These are phyloP conservation scores for Albula goreensis DNA, from an alignment of 2,113 vertebrate genomes.

Conservation along the genomic window DNA sequence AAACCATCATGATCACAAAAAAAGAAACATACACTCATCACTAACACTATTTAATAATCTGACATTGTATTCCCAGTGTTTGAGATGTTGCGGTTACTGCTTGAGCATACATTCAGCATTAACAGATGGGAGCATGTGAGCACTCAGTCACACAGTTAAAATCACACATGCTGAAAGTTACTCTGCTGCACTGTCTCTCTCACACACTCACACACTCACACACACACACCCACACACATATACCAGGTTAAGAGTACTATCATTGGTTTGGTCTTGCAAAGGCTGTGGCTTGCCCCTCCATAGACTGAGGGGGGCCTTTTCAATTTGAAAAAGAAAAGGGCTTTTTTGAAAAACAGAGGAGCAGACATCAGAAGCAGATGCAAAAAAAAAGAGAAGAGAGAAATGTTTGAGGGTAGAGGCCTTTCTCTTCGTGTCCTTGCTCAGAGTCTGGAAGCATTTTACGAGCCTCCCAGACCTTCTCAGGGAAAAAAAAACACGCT, in stretches of 20 bases:
- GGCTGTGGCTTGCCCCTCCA: not conserved
- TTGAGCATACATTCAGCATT: no score
- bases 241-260: not conserved
- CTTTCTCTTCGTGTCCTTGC: constrained; percentile 54
- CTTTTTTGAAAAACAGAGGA: constrained; percentile 32
- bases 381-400: constrained; percentile 34
- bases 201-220: no score
- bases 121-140: not conserved
- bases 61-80: not conserved
- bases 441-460: constrained; percentile 66
- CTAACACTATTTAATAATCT: not conserved
- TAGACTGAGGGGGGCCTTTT: not conserved
- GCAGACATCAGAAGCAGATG: constrained; percentile 64
- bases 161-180: not conserved
- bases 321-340: not conserved
- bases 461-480: constrained; percentile 51
- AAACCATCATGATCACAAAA: not conserved
- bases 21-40: not conserved
- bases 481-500: constrained; percentile 30
- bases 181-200: not conserved
- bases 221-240: no score
- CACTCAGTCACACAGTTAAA: not conserved
- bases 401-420: constrained; percentile 50
- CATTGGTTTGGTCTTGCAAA: not conserved
- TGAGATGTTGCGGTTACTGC: not conserved